phyloP scores from a whole-genome alignment of 2,888 invertebrate genomes.

The Cecidostiba fungosa region DNA sequence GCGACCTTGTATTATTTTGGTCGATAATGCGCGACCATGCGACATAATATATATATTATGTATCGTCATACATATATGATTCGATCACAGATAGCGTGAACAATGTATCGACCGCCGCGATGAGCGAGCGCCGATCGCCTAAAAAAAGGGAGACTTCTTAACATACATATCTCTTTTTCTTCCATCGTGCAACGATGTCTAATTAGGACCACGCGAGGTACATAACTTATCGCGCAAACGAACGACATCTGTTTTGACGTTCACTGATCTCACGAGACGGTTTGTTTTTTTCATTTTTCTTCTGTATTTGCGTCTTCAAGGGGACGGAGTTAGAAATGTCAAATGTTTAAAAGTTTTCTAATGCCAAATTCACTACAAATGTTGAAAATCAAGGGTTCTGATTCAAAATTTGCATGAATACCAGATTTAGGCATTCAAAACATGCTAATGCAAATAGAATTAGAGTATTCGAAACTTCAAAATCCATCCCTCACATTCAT shows the following conservation, averaged over 20 bases:
- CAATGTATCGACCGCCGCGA: conserved; percentile 44
- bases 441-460: not conserved
- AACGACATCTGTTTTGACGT: conserved; percentile 1
- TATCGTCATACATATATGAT: conserved; percentile 42
- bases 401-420: not conserved
- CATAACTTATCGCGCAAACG: conserved; percentile 16
- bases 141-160: conserved; percentile 30
- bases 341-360: conserved; percentile 3
- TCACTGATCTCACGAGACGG: conserved; percentile 24
- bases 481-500: not conserved
- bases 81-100: conserved; percentile 56
- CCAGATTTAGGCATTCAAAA: not conserved
- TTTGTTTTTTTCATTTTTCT: conserved; percentile 12
- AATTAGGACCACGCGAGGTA: conserved; percentile 34
- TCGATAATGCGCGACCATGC: conserved; percentile 32
- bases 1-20: conserved; percentile 22
- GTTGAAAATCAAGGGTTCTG: not conserved
- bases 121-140: not conserved
- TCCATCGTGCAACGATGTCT: conserved; percentile 23
- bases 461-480: conserved; percentile 12
- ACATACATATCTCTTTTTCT: conserved; percentile 18
- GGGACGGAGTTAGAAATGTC: conserved; percentile 41
- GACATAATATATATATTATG: conserved; percentile 33
- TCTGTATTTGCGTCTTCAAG: conserved; percentile 9
- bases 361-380: not conserved